Evolutionary conservation across 2,113 vertebrate genomes (phyloP), one percentile per base, ranked within the genome.

Genomic region (Pluvialis apricaria): DNA sequence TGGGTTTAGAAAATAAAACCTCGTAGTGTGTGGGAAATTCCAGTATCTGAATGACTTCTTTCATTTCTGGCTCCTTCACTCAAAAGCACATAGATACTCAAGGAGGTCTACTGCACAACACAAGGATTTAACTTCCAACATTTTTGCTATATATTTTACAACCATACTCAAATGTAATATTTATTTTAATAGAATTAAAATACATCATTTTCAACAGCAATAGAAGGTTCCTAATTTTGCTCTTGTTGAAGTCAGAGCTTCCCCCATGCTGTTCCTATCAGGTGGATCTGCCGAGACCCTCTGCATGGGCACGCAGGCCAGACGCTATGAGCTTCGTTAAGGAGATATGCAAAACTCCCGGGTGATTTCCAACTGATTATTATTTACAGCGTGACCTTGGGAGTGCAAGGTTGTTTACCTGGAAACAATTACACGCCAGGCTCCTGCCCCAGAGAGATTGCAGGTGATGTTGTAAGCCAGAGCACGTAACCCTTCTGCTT

Each of bases 61-160:
- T 75, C 4, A 5, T 42, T 88, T 44, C 55, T 57, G 34, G 9
- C 14, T 76, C 55, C 75, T 44, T 61, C 52, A 9, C 18, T 47
- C 32, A 10, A 52, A 54, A 51, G 28, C 7, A 18, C 21, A 42
- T 32, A 18, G 15, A 47, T 32, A 47, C 44, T 32, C 44, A 26
- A 36, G 18, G n/a, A 61, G 13, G 13, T 17, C 72, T 29, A 7
- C 14, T 60, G 75, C 29, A 44, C 36, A 64, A 28, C 45, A 34
- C 15, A 49, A 42, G 32, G 32, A 57, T 32, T 55, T 17, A 73
- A 29, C 60, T 62, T 38, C 25, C 64, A 42, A 8, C 2, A 2
- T 38, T 29, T 36, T 36, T 8, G 0, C 4, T 3, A 0, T 0
- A 0, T 10, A 6, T 45, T 82, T 75, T 9, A 26, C 58, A 69